Percentiles rank a stretch among this genome's conserved stretches.
These are phyloP conservation scores for Lamprotornis superbus DNA, from an alignment of 2,113 vertebrate genomes.

Conservation along the genomic window DNA sequence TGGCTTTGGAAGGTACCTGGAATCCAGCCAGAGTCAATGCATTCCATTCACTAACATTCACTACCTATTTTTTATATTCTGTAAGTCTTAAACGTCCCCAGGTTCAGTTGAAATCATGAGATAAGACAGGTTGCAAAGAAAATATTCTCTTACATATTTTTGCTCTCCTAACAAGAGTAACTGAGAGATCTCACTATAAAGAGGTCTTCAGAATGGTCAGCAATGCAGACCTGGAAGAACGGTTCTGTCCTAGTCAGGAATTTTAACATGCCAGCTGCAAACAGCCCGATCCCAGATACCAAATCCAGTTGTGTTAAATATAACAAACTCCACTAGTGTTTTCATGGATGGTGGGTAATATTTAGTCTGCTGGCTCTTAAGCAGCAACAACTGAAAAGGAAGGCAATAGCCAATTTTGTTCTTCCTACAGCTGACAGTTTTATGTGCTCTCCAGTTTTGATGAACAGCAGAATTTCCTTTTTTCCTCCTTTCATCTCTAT, in stretches of 20 bases:
- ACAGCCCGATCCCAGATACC: not conserved
- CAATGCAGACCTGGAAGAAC: not conserved
- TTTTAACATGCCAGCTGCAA: not conserved
- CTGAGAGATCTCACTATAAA: not conserved
- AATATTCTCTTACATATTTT: not conserved
- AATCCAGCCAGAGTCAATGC: not conserved
- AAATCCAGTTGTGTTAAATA: not conserved
- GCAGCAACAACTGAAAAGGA: constrained; percentile 17
- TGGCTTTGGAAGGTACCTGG: not conserved
- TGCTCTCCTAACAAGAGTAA: not conserved
- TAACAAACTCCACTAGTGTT: not conserved
- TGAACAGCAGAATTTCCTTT: constrained; percentile 5
- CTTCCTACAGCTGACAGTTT: constrained; percentile 24
- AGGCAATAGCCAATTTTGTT: constrained; percentile 1
- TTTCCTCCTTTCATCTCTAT: constrained; percentile 32
- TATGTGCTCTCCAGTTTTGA: constrained; percentile 17
- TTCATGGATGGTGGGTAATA: not conserved
- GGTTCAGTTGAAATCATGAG: not conserved
- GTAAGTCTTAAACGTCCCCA: not conserved
- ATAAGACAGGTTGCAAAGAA: not conserved
- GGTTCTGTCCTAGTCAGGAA: not conserved
- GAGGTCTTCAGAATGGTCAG: not conserved
- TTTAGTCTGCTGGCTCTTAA: not conserved
- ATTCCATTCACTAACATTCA: not conserved
- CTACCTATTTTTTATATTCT: not conserved